A percentile compares a stretch with the other conserved stretches of the same genome.
These are phyloP conservation scores for Phrynocephalus forsythii DNA, from an alignment of 2,797 vertebrate genomes.

Conservation along the genomic window DNA sequence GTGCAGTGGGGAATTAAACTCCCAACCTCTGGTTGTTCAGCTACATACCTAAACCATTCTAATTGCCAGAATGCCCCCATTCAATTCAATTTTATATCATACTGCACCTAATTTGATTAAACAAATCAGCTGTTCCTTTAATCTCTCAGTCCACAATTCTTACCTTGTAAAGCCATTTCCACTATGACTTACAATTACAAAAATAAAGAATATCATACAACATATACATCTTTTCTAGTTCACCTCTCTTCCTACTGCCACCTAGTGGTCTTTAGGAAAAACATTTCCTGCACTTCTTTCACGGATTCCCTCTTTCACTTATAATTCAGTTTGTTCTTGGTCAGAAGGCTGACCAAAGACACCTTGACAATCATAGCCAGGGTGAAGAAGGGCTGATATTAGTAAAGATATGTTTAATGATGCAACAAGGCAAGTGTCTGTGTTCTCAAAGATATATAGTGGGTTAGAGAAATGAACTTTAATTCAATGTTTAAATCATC, in stretches of 20 bases:
- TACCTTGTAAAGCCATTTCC: background rate
- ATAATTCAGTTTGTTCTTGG: slow-evolving; percentile 27
- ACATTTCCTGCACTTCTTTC: background rate
- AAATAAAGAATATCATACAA: background rate
- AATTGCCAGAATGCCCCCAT: background rate
- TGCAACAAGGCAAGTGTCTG: too few relatives aligned
- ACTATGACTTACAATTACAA: background rate
- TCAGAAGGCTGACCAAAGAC: slow-evolving; percentile 21
- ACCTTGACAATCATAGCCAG: slow-evolving; percentile 45
- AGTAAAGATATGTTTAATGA: too few relatives aligned
- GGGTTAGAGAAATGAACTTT: too few relatives aligned
- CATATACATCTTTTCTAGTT: background rate
- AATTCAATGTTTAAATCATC: too few relatives aligned
- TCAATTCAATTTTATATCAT: background rate
- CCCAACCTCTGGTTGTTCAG: too few relatives aligned
- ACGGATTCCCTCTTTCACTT: background rate
- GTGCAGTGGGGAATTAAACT: too few relatives aligned
- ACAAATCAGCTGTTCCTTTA: background rate
- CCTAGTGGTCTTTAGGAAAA: background rate
- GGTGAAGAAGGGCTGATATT: slow-evolving; percentile 12
- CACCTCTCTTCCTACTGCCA: background rate
- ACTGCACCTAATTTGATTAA: background rate
- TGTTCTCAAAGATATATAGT: too few relatives aligned
- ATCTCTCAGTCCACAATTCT: background rate
- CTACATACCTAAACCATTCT: too few relatives aligned